phyloP scores from a whole-genome alignment of 2,888 invertebrate genomes.

The Plebejus melissa region DNA sequence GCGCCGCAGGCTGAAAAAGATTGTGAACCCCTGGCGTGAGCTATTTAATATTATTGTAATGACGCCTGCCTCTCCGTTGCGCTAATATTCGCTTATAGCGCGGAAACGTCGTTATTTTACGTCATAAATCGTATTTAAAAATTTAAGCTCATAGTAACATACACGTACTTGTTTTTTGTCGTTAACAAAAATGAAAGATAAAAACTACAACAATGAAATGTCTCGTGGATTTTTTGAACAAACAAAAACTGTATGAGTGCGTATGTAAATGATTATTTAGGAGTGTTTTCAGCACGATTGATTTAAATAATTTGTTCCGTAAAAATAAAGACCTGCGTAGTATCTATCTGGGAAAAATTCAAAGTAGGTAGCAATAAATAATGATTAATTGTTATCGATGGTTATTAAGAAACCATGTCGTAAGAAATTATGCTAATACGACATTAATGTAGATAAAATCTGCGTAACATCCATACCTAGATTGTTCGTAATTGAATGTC shows the following conservation, averaged over 20 bases:
- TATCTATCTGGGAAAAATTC: neutral
- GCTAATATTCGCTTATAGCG: too few species aligned
- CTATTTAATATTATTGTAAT: too few species aligned
- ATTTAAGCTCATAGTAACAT: neutral
- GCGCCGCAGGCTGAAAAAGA: too few species aligned
- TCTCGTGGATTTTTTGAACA: neutral
- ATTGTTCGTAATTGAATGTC: conserved; percentile 25
- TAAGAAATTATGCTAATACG: neutral
- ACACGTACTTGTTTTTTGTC: neutral
- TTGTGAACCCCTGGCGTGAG: too few species aligned
- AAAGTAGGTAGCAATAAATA: neutral
- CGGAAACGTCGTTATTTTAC: too few species aligned
- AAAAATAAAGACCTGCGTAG: too few species aligned
- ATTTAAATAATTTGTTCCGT: too few species aligned
- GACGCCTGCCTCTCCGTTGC: too few species aligned
- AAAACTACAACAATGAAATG: neutral
- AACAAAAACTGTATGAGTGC: neutral
- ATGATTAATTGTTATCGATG: neutral
- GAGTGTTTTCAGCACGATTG: too few species aligned
- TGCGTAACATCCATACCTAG: neutral
- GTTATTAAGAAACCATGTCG: neutral
- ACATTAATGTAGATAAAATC: conserved; percentile 15
- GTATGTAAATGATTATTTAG: neutral
- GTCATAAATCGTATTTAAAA: neutral
- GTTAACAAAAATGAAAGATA: neutral